phyloP scores from a whole-genome alignment of 2,888 invertebrate species.

The Leptopilina drosophilae region DNA sequence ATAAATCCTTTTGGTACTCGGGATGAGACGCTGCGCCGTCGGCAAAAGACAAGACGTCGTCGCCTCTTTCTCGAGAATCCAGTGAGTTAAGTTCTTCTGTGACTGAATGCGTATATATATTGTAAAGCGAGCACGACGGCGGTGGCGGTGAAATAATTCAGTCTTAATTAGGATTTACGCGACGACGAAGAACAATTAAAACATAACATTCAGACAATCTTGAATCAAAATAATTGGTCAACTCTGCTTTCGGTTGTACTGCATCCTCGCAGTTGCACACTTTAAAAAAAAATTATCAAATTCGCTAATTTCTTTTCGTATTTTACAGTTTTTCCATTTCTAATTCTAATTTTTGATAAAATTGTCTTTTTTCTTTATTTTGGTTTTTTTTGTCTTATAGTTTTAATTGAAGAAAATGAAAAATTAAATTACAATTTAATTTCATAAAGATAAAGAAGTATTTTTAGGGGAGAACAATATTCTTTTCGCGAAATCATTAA shows the following conservation, averaged over 20 bases:
- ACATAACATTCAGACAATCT: slow-evolving; percentile 61
- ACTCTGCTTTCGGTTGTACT: background rate
- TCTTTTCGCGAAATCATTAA: too few species aligned
- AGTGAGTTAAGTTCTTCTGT: slow-evolving; percentile 32
- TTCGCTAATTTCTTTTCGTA: background rate
- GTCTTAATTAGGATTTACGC: slow-evolving; percentile 73
- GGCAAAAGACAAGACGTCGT: slow-evolving; percentile 30
- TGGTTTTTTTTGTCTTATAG: too few species aligned
- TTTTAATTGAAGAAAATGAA: too few species aligned
- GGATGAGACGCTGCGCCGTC: slow-evolving; percentile 24
- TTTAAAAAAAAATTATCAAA: too few species aligned
- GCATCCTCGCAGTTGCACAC: too few species aligned
- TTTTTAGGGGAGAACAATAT: too few species aligned
- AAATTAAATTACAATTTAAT: too few species aligned
- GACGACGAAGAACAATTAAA: slow-evolving; percentile 71
- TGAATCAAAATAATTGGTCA: slow-evolving; percentile 38
- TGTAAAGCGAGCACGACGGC: slow-evolving; percentile 45
- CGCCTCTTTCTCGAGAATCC: slow-evolving; percentile 30
- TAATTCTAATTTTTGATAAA: too few species aligned
- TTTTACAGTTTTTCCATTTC: background rate
- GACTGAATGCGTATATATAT: slow-evolving; percentile 18
- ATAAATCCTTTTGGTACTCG: slow-evolving; percentile 30
- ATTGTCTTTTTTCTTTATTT: too few species aligned
- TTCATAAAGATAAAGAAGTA: too few species aligned
- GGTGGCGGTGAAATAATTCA: slow-evolving; percentile 67